These are phyloP conservation scores for Sacculina carcini DNA, from an alignment of 2,888 invertebrate genomes.

Conservation along the genomic window DNA sequence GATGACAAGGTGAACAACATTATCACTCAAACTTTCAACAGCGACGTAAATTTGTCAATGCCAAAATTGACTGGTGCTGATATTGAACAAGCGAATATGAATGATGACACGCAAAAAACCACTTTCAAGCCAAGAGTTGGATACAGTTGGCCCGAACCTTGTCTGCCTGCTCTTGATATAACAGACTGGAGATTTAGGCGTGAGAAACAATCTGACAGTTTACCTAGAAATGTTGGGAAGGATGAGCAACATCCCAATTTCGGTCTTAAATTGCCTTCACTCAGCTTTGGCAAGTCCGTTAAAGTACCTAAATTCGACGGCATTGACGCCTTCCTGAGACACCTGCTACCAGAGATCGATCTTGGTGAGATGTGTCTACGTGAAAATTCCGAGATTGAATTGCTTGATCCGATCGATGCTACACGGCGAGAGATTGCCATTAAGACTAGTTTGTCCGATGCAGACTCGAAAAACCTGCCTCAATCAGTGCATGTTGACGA, in stretches of 20 bases:
- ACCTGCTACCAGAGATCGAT: background rate
- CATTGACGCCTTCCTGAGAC: background rate
- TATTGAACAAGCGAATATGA: too few species aligned
- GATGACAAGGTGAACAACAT: too few species aligned
- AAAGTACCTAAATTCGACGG: background rate
- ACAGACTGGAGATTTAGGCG: background rate
- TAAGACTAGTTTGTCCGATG: background rate
- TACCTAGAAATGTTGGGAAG: background rate
- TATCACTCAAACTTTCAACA: too few species aligned
- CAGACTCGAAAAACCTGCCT: background rate
- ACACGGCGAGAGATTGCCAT: background rate
- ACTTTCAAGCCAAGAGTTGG: too few species aligned
- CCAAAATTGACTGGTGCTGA: too few species aligned
- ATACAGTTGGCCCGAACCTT: background rate
- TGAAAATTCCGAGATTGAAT: background rate
- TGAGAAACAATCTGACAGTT: background rate
- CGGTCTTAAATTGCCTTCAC: background rate
- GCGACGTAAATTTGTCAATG: too few species aligned
- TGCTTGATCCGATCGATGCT: background rate
- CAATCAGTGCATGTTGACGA: background rate
- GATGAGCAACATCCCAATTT: background rate
- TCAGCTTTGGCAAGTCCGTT: background rate
- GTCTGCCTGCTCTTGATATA: background rate
- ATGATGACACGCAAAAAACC: too few species aligned
- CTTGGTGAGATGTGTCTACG: background rate